Conservation (phyloP, 2,797 vertebrate species). For the Garrulus glandarius region DNA sequence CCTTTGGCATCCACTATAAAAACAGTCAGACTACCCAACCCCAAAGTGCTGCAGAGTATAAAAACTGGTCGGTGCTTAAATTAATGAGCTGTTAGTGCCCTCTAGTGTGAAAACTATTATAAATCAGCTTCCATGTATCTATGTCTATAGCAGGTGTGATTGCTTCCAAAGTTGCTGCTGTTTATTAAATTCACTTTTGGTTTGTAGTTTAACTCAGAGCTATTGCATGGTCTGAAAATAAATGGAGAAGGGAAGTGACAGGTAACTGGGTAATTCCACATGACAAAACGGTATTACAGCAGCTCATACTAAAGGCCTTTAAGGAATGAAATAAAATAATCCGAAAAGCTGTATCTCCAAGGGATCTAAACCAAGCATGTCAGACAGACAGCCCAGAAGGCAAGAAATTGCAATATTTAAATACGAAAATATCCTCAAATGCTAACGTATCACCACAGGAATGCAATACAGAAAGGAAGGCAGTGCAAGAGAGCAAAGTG, state of each 20-base stretch:
- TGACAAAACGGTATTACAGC: not conserved
- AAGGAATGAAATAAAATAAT: not conserved
- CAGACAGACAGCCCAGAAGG: not conserved
- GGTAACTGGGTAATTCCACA: not conserved
- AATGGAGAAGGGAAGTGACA: not conserved
- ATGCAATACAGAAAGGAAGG: not conserved
- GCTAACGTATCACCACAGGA: not conserved
- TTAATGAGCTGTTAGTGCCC: constrained; percentile 62
- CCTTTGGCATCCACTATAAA: not conserved
- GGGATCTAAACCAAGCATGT: not conserved
- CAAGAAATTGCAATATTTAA: not conserved
- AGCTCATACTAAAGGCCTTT: not conserved
- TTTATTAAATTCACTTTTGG: not conserved
- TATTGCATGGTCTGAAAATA: not conserved
- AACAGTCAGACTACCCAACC: not conserved
- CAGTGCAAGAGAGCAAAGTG: not conserved
- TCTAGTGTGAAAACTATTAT: constrained; percentile 60
- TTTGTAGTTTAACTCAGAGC: not conserved
- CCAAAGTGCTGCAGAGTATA: not conserved
- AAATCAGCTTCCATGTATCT: not conserved
- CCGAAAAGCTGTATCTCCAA: not conserved
- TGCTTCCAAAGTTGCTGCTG: not conserved
- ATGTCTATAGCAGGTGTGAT: not conserved
- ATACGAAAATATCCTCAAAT: not conserved
- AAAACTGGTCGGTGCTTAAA: not conserved